Conservation (phyloP, 2,797 vertebrate species). For the Gymnodraco acuticeps region DNA sequence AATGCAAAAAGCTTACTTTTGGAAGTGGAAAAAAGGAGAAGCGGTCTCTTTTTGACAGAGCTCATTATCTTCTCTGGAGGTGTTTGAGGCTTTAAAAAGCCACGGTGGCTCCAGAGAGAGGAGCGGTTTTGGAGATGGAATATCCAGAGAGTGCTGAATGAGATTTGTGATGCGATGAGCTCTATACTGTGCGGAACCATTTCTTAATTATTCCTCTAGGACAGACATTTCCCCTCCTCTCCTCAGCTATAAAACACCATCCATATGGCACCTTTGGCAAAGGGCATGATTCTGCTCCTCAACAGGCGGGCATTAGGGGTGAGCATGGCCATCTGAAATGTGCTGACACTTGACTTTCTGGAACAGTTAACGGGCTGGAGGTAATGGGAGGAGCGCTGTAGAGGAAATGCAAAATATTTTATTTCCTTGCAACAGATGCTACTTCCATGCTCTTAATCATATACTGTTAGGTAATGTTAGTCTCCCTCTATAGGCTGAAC, state of each 20-base stretch:
- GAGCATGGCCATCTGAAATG: slow-evolving; percentile 67
- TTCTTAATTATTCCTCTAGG: slow-evolving; percentile 77
- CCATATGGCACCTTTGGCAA: slow-evolving; percentile 79
- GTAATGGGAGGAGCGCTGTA: slow-evolving; percentile 43
- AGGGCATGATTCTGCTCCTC: slow-evolving; percentile 65
- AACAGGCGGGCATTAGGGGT: slow-evolving; percentile 58
- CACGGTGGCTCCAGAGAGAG: slow-evolving; percentile 4
- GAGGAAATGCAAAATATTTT: slow-evolving; percentile 48
- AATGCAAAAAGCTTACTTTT: slow-evolving; percentile 53
- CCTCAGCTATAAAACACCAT: slow-evolving; percentile 60
- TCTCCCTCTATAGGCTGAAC: slow-evolving; percentile 37
- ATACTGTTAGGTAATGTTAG: slow-evolving; percentile 59
- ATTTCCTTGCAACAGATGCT: slow-evolving; percentile 50
- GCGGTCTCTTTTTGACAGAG: slow-evolving; percentile 66
- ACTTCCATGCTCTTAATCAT: slow-evolving; percentile 55
- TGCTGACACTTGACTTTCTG: slow-evolving; percentile 71
- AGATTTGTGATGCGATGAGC: slow-evolving; percentile 68
- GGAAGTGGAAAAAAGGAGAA: slow-evolving; percentile 33
- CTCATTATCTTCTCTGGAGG: slow-evolving; percentile 78
- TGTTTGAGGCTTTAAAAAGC: slow-evolving; percentile 71
- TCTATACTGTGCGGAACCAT: slow-evolving; percentile 70
- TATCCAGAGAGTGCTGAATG: slow-evolving; percentile 40
- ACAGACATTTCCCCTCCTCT: slow-evolving; percentile 48
- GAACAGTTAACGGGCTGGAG: slow-evolving; percentile 38
- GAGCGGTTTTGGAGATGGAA: slow-evolving; percentile 34